Base-by-base conservation (phyloP, 1,140 invertebrate species). In the Nixonia krombeini region DNA sequence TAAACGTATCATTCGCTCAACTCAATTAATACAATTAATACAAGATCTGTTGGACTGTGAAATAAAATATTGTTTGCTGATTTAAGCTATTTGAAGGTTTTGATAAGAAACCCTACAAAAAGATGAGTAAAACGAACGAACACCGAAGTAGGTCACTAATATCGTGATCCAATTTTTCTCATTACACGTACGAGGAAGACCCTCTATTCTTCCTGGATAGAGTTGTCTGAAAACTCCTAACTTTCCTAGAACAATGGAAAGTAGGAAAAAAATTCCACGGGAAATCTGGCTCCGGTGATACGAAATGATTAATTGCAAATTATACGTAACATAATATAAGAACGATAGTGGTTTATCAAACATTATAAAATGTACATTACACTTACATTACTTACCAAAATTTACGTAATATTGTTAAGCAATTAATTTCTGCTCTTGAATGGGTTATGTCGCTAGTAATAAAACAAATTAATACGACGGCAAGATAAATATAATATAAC, bases 241-340 rank as follows among this genome's bases (percentile, higher is more conserved):
- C 5, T 33, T 33, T 10, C 3, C 31, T 9, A 33, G 33, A 37
- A 37, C 33, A 37, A 37, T 37, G 33, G 1, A 12, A 17, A 37
- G 33, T 37, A n/a, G n/a, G 10, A 37, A 12, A 37, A 37, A 37
- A 13, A 37, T 5, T 16, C 33, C 33, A 8, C 10, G 29, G 25
- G 9, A 21, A 21, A 33, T 33, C 31, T 12, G 31, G 10, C 10
- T 13, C n/a, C 4, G 17, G 17, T 6, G 35, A 38, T 38, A 38
- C 2, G 10, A 49, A 49, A n/a, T 49, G 8, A 49, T 49, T 49
- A 51, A 51, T 51, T 21, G 49, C 13, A 29, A 26, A 21, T 38
- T 13, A 2, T 18, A 18, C 15, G 25, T 33, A 35, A 28, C 12
- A 50, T 13, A 50, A 40, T 28, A 9, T 13, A 40, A 21, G 29